Base-by-base conservation (phyloP, 2,113 vertebrate genomes). In the Tachycineta bicolor region DNA sequence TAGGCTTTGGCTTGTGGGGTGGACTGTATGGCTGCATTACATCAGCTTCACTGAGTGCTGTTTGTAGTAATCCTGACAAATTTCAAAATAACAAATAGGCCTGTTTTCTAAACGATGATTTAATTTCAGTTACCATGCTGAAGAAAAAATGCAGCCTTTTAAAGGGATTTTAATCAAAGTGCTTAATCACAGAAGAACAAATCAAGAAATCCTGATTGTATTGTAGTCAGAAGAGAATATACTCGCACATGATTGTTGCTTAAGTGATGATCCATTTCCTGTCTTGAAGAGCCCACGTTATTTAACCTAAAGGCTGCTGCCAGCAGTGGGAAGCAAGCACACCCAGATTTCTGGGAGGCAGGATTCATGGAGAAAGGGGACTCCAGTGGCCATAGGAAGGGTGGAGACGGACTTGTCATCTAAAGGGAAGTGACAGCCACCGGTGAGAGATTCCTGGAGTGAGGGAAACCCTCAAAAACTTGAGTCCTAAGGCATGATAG, bases 111-210 rank as follows among this genome's bases (percentile, higher is more conserved):
- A 94, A 83, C 28, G 59, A 18, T 29, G 8, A 20, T 37, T 74
- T 76, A 44, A 77, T 69, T 69, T 86, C 22, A 23, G 28, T 37
- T 19, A 62, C 18, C 10, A 13, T 33, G 24, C 37, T 77, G 49
- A 89, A 84, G 74, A 55, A 78, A 76, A 75, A 81, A 15, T 21
- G 26, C 63, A 63, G 22, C 17, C 20, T 87, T 90, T 87, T 52
- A 52, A 69, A 87, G 12, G 46, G 29, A 58, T 14, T 88, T 94
- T 92, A 97, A 85, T 93, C 52, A 58, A 84, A 91, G 58, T 93
- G 63, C 52, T 82, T 62, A 29, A 60, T 87, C 41, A 78, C 47
- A 75, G 29, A 74, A 63, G 43, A 83, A 59, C 24, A 89, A 65
- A 81, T 64, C 25, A 63, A 84, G 17, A 34, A 41, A 26, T 4